phyloP scores from a whole-genome alignment of 2,797 vertebrate genomes.

The Oophaga sylvatica region DNA sequence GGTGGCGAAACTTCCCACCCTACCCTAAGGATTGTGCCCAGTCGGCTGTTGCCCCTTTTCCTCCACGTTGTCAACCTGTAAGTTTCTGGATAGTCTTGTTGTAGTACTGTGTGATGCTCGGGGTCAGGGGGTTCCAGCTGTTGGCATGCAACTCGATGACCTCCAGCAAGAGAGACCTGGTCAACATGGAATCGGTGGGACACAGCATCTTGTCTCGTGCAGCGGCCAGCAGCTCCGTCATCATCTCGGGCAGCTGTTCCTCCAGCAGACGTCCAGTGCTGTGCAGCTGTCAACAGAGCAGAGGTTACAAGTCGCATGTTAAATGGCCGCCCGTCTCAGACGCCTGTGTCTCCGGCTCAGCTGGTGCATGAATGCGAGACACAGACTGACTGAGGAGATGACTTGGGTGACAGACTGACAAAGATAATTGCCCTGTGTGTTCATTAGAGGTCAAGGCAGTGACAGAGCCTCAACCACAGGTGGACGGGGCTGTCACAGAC shows the following conservation, averaged over 20 bases:
- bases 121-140: conserved; percentile 92
- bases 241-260: conserved; percentile 97
- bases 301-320: conserved; percentile 51
- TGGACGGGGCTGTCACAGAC: not conserved
- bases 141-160: conserved; percentile 97
- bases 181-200: conserved; percentile 92
- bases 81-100: conserved; percentile 99
- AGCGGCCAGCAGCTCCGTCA: conserved; percentile 89
- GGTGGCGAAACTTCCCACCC: conserved; percentile 63
- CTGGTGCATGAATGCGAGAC: not conserved
- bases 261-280: conserved; percentile 92
- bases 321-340: not conserved
- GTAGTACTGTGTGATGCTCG: conserved; percentile 96
- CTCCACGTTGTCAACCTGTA: conserved; percentile 79
- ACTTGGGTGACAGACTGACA: conserved; percentile 20
- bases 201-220: conserved; percentile 97
- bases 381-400: conserved; percentile 7
- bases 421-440: conserved; percentile 15
- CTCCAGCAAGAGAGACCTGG: conserved; percentile 94
- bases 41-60: conserved; percentile 52
- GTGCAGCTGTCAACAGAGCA: conserved; percentile 82
- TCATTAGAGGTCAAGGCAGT: not conserved
- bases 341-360: not conserved
- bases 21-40: conserved; percentile 64
- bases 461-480: conserved; percentile 13